Evolutionary conservation across 2,113 vertebrate genomes (phyloP), one percentile per base, ranked within the genome.

Genomic region (Sylvilagus bachmani): DNA sequence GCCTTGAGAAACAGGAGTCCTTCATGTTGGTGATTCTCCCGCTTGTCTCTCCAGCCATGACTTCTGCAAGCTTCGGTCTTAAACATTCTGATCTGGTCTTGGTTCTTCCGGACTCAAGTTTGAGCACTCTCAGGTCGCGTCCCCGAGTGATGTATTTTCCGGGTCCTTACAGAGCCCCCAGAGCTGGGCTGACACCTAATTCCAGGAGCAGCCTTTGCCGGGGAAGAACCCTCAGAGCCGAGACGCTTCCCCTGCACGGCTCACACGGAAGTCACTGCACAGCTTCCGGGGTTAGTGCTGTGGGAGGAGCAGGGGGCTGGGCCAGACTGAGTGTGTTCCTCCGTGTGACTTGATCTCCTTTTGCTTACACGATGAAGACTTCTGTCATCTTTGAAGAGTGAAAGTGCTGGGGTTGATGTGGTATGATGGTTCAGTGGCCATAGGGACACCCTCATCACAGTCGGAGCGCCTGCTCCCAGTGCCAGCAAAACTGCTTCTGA

Each of bases 11-110:
- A 33, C 7, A 10, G 51, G 31, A 49, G 7, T 58, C 1, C 6
- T 44, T 44, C 44, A 44, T 44, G 44, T 44, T 7, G 6, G 5
- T 2, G 1, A 6, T 1, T 0, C 0, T 14, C 4, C 33, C 7
- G 14, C 12, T 29, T 51, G 53, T n/a, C 49, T 25, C 53, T 25
- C 77, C 44, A 31, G 22, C 55, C 1, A 0, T 10, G 27, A 13
- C 25, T 5, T 51, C 53, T 49, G 86, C 22, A 2, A 29, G n/a
- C 69, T 31, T 38, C 55, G 11, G 31, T 67, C 82, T 51, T 61
- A 64, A 51, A 64, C 2, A 0, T 58, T 31, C 66, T 3, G 31
- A 82, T 33, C 38, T 38, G 16, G 44, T 70, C 3, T 44, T 58
- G 0, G 0, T 61, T 49, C 44, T 27, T 64, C 22, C 1, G 13